Conservation (phyloP, 2,113 vertebrate genomes). For the Verasper variegatus region DNA sequence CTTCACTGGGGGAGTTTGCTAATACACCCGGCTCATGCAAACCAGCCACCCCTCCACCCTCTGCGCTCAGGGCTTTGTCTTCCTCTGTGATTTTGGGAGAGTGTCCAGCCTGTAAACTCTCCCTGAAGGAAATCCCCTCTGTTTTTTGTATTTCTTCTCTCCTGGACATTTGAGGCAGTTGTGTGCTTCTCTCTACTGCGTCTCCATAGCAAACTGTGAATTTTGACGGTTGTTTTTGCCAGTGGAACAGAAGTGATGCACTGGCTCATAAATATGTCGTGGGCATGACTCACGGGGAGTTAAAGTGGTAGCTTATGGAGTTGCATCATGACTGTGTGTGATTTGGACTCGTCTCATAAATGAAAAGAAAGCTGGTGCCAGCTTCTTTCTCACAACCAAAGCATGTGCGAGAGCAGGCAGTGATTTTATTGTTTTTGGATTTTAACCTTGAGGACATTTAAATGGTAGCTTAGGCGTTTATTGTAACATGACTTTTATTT, state of each 20-base stretch:
- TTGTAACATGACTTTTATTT: background rate
- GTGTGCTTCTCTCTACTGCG: conserved; percentile 28
- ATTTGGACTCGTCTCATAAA: conserved; percentile 27
- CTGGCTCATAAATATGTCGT: conserved; percentile 30
- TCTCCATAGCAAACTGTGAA: conserved; percentile 66
- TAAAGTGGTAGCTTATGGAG: conserved; percentile 39
- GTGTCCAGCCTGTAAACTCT: conserved; percentile 36
- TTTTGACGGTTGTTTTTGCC: conserved; percentile 51
- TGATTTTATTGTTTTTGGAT: conserved; percentile 3
- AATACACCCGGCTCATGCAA: conserved; percentile 33
- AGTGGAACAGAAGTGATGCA: conserved; percentile 28
- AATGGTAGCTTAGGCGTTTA: conserved; percentile 2
- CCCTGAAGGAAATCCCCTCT: conserved; percentile 66
- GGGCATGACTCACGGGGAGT: conserved; percentile 49
- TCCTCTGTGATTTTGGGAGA: conserved; percentile 42
- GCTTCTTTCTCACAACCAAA: conserved; percentile 21
- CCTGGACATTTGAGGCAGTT: conserved; percentile 34
- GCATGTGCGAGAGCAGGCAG: conserved; percentile 17
- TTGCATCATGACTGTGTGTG: conserved; percentile 45
- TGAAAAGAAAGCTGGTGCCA: conserved; percentile 27
- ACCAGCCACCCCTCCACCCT: conserved; percentile 3
- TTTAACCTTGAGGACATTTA: background rate
- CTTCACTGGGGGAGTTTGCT: conserved; percentile 45
- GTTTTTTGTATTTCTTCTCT: conserved; percentile 4
- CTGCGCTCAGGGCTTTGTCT: conserved; percentile 52